Evolutionary conservation across 2,113 vertebrate genomes (phyloP), one percentile per base, ranked within the genome.

Genomic region (Cynopterus brachyotis): DNA sequence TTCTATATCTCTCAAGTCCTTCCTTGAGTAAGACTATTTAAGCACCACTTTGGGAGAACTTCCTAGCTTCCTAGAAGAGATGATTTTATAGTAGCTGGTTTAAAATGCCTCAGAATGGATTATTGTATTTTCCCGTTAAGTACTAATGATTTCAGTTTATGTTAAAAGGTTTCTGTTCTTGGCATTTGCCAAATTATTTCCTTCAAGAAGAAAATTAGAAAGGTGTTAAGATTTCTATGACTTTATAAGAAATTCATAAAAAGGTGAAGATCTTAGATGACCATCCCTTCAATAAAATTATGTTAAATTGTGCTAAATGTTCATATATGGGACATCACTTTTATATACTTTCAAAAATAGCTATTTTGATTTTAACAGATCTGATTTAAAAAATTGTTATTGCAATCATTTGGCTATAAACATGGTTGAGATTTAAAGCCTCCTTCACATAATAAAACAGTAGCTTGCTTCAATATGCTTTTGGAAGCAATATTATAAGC

Each of bases 161-260:
- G 79, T 50, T 90, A 96, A 96, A 57, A 55, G 45, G 42, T 84
- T 80, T 92, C n/a, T 87, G 79, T 81, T 47, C 40, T 67, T 76
- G 75, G 24, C 32, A n/a, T 89, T 96, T 97, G 57, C 50, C 53
- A 95, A 73, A 75, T 75, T 95, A 83, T 57, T 92, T 72, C 59
- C 55, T 92, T 82, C 7, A 26, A 81, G 83, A 93, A 94, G 60
- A 93, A 92, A 92, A 88, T 70, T 90, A 62, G 45, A 80, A 81
- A 81, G 57, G 69, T 62, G 75, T 70, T 59, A 78, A 86, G 78
- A 66, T 55, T 93, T 86, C 37, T 82, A 59, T 57, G 53, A 75
- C 83, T 97, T 95, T 19, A 75, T 83, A 87, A 96, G n/a, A 73
- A 96, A 75, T 94, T 93, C 30, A 73, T 81, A n/a, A 92, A 72